Evolutionary conservation across 2,888 invertebrate genomes (phyloP).

Genomic region (Nemoura dubitans): DNA sequence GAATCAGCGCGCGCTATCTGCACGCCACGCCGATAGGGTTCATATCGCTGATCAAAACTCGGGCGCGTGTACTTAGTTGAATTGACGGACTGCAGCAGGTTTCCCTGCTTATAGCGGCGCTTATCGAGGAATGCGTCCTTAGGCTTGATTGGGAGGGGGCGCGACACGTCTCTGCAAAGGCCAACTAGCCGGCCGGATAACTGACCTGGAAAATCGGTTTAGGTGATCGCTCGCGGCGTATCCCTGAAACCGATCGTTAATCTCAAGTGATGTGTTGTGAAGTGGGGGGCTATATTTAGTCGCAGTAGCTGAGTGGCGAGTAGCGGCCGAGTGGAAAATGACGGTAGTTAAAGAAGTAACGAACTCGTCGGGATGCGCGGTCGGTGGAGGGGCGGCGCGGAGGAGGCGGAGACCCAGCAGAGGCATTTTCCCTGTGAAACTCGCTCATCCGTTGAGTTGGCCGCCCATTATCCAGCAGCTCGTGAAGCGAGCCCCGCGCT

Average conservation of each 20-base stretch:
- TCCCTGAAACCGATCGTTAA: background rate
- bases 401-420: too few species aligned
- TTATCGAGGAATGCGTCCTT: background rate
- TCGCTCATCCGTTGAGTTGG: conserved; percentile 17
- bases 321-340: background rate
- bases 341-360: conserved; percentile 29
- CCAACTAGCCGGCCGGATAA: background rate
- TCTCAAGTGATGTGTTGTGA: conserved; percentile 2
- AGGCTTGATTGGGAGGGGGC: background rate
- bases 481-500: conserved; percentile 9
- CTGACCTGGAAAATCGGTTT: background rate
- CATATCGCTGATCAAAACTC: background rate
- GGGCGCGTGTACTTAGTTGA: too few species aligned
- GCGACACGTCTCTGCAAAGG: background rate
- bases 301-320: conserved; percentile 8
- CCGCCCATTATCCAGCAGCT: conserved; percentile 7
- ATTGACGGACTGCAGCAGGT: background rate
- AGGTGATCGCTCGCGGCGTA: background rate
- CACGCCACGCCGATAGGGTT: background rate
- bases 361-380: background rate
- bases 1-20: background rate
- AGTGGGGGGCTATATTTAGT: conserved; percentile 1
- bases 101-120: background rate
- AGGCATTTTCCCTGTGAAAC: conserved; percentile 23
- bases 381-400: background rate